Conservation (phyloP, 2,113 vertebrate species). For the Aramus guarauna region DNA sequence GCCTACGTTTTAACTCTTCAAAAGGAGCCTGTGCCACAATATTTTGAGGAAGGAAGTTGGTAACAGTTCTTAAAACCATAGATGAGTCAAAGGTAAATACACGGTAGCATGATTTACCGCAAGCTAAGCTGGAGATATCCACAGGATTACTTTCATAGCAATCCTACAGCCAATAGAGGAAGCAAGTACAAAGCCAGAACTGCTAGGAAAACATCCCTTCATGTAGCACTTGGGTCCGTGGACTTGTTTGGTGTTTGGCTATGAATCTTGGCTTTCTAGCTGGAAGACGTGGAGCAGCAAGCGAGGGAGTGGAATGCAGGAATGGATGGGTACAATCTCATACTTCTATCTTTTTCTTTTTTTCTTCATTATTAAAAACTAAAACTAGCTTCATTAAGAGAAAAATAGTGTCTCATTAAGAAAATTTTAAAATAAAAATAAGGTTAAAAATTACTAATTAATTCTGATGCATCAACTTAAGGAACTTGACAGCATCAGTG, state of each 20-base stretch:
- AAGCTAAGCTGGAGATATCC: slow-evolving; percentile 29
- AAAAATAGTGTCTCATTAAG: background rate
- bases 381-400: background rate
- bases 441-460: background rate
- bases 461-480: background rate
- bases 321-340: background rate
- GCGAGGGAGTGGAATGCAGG: background rate
- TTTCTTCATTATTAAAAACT: background rate
- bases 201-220: slow-evolving; percentile 39
- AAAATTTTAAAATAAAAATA: background rate
- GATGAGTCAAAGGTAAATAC: slow-evolving; percentile 48
- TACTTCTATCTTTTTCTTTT: background rate
- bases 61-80: slow-evolving; percentile 21
- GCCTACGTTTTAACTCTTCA: background rate
- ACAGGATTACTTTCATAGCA: slow-evolving; percentile 16
- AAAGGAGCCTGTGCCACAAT: background rate
- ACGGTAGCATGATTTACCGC: background rate
- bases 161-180: slow-evolving; percentile 11
- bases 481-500: background rate
- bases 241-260: slow-evolving; percentile 36
- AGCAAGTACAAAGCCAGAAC: slow-evolving; percentile 46
- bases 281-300: background rate
- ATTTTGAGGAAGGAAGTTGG: background rate
- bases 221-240: background rate
- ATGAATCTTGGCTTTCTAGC: background rate